Evolutionary conservation across 2,888 invertebrate genomes (phyloP), one percentile per base, ranked within the genome.

Genomic region (Galeopsomyia nigrocyanea): DNA sequence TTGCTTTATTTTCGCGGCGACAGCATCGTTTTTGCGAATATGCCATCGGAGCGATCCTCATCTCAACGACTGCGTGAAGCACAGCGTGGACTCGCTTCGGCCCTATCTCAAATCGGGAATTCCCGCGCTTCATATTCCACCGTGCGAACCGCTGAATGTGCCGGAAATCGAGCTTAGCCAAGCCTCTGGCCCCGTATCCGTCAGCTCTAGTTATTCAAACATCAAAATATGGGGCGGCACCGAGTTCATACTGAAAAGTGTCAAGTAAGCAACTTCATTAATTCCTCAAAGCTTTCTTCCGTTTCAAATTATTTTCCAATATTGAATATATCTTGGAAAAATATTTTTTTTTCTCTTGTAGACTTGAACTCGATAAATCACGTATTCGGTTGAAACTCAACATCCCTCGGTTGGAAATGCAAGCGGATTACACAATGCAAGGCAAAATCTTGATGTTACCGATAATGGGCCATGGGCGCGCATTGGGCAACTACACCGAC

Each of bases 371-470:
- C 14, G 87, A 88, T 2, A 90, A 89, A 60, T 88, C 91, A 73
- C 87, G 89, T 74, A 88, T 94, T 21, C 84, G 89, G 6, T 87
- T 92, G 14, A 90, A 90, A 74, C 78, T 94, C 31, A 89, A 87
- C 75, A 88, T 94, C 39, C 93, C 94, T 0, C 88, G 89, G 66
- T 81, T 94, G 53, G 87, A 88, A 68, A 89, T 94, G 88, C 88
- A 87, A 26, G 90, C 93, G 0, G 88, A 90, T 72, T 94, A 95
- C 83, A 88, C 87, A 5, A 88, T 94, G 77, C 87, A 90, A 21
- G 94, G 94, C 7, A 90, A 91, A 78, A 89, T 94, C 49, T 87
- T 94, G 77, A 90, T 94, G 91, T 87, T 94, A 86, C 94, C 94
- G 0, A 90, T 95, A 62, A 87, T 88, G 10, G 94, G 94, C 61